phyloP scores from a whole-genome alignment of 1,140 invertebrate genomes.

The Phenacoccus solenopsis region DNA sequence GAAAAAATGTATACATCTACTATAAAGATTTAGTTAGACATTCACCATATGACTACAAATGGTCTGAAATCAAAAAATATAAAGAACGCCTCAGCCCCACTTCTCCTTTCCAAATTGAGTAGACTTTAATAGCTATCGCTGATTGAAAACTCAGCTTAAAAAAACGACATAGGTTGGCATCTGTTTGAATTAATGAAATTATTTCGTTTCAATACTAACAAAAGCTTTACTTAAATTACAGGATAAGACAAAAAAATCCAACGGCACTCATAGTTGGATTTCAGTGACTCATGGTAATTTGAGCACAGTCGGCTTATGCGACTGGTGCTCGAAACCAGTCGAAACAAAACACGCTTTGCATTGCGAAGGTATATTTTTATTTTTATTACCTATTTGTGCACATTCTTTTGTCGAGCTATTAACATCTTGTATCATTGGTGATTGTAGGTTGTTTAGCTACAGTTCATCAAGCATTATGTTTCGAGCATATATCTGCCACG shows the following conservation, averaged over 20 bases:
- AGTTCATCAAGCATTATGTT: constrained; percentile 73
- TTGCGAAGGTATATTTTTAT: constrained; percentile 46
- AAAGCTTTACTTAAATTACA: constrained; percentile 29
- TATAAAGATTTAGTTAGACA: too few species aligned
- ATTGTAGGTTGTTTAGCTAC: constrained; percentile 63
- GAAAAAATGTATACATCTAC: too few species aligned
- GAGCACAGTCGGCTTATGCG: constrained; percentile 45
- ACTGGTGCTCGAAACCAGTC: constrained; percentile 66
- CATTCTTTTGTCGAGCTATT: not conserved
- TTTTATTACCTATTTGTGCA: constrained; percentile 27
- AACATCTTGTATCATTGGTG: not conserved
- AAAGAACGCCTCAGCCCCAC: too few species aligned
- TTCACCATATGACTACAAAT: too few species aligned
- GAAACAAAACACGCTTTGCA: constrained; percentile 60
- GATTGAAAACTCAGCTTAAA: too few species aligned
- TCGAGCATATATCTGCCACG: constrained; percentile 52
- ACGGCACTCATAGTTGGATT: constrained; percentile 55
- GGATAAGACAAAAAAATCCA: constrained; percentile 52
- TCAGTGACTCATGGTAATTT: constrained; percentile 52
- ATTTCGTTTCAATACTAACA: not conserved
- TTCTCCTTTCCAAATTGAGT: too few species aligned
- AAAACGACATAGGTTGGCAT: too few species aligned
- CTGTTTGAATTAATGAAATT: too few species aligned
- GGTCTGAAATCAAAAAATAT: too few species aligned
- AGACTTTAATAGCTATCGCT: too few species aligned